Percentiles rank a stretch among this genome's conserved stretches.
Conservation (phyloP, 2,888 invertebrate species). For the Trachelus tabidus region DNA sequence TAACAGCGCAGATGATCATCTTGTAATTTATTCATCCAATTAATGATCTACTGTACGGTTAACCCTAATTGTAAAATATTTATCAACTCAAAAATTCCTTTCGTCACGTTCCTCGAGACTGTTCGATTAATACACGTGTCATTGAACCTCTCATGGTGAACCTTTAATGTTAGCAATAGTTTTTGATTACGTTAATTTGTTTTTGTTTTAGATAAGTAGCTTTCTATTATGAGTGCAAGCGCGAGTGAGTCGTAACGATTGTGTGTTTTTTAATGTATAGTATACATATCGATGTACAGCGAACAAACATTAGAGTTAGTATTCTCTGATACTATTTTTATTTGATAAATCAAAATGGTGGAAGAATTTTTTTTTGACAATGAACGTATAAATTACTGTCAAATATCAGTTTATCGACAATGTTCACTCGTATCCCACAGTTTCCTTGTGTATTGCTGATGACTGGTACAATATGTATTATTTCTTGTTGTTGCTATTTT, state of each 20-base stretch:
- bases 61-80: not conserved
- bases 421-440: too few relatives aligned
- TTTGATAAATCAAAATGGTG: not conserved
- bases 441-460: too few relatives aligned
- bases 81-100: not conserved
- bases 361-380: not conserved
- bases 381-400: too few relatives aligned
- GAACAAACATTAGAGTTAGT: not conserved
- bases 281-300: not conserved
- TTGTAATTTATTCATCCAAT: not conserved
- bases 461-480: not conserved
- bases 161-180: not conserved
- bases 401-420: too few relatives aligned
- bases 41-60: not conserved
- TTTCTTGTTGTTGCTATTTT: not conserved
- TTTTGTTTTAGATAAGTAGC: not conserved
- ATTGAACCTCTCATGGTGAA: not conserved
- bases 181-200: not conserved
- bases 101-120: not conserved
- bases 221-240: not conserved
- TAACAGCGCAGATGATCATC: not conserved
- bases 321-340: not conserved
- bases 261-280: not conserved
- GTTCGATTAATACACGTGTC: not conserved
- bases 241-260: not conserved